A percentile compares a stretch with the other conserved stretches of the same genome.
Evolutionary conservation across 2,797 vertebrate species (phyloP).

Genomic region (Vireo griseus): DNA sequence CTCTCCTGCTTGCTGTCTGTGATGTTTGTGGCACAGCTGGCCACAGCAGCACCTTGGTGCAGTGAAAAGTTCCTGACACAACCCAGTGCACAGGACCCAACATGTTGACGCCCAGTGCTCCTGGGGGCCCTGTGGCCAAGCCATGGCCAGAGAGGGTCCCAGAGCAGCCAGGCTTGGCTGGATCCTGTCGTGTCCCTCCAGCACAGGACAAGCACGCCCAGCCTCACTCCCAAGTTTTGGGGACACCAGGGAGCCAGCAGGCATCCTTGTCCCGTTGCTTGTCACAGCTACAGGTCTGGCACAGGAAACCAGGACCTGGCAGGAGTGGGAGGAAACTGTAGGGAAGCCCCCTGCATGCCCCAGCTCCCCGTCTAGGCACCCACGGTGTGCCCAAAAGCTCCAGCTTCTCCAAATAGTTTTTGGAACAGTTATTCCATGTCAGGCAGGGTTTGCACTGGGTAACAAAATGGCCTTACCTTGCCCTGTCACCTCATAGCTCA

Average conservation of each 20-base stretch:
- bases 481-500: not conserved
- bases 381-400: rapidly evolving
- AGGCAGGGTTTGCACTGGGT: not conserved
- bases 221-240: not conserved
- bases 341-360: not conserved
- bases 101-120: rapidly evolving
- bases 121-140: not conserved
- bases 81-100: not conserved
- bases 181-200: not conserved
- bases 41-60: rapidly evolving
- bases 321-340: not conserved
- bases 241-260: not conserved
- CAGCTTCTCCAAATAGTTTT: not conserved
- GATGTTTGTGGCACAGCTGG: not conserved
- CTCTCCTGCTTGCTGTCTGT: not conserved
- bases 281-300: rapidly evolving
- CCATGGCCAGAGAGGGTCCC: not conserved
- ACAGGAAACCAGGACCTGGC: not conserved
- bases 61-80: not conserved
- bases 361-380: not conserved
- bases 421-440: not conserved
- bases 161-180: not conserved
- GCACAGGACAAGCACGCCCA: not conserved
- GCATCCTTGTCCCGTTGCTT: not conserved
- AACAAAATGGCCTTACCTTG: not conserved